phyloP scores from a whole-genome alignment of 2,888 invertebrate genomes.

The Stenurella melanura region DNA sequence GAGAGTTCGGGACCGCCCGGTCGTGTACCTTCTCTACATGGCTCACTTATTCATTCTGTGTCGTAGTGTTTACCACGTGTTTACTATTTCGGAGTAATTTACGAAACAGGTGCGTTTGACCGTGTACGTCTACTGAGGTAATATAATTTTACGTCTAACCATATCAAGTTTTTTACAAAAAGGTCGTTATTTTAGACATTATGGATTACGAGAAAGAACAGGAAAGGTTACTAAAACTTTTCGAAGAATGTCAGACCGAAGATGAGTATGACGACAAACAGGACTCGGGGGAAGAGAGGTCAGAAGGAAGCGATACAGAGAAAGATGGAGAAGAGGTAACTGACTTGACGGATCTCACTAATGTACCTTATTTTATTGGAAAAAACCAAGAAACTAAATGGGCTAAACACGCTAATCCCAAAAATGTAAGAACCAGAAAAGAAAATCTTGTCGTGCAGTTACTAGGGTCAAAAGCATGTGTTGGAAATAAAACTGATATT shows the following conservation, averaged over 20 bases:
- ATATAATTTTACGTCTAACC: too few species aligned
- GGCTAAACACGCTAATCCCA: background rate
- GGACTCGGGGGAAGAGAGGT: background rate
- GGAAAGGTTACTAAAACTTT: background rate
- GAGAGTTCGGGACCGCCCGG: too few species aligned
- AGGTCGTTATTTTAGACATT: background rate
- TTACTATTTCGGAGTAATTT: too few species aligned
- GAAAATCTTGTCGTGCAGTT: background rate
- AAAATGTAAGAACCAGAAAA: constrained; percentile 13
- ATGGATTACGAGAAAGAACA: constrained; percentile 8
- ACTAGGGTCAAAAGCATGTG: background rate
- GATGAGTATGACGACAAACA: constrained; percentile 2
- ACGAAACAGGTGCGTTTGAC: too few species aligned
- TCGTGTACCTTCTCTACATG: too few species aligned
- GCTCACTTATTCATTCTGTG: too few species aligned
- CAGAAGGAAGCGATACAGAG: background rate
- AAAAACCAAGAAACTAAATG: background rate
- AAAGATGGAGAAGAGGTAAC: background rate
- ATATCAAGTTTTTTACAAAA: too few species aligned
- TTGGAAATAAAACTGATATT: background rate
- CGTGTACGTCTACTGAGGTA: too few species aligned
- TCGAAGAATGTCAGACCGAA: constrained; percentile 1
- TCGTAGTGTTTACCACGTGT: too few species aligned
- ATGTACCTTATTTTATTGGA: background rate
- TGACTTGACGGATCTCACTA: background rate